phyloP scores from a whole-genome alignment of 2,888 invertebrate genomes.

The Drosophila ezoana region DNA sequence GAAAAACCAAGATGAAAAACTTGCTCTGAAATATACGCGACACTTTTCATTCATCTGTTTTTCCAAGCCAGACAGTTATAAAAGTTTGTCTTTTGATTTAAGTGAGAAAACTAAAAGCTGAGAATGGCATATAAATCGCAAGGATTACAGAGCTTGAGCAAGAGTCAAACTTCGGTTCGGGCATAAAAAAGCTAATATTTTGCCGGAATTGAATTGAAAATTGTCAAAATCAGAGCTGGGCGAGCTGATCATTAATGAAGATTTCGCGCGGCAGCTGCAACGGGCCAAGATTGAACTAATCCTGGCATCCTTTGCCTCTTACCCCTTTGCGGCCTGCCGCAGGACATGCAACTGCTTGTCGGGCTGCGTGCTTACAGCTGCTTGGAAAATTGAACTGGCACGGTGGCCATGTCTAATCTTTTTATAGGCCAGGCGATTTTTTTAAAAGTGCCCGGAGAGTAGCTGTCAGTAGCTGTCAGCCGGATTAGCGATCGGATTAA shows the following conservation, averaged over 20 bases:
- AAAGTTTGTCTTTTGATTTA: constrained; percentile 57
- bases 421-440: constrained; percentile 59
- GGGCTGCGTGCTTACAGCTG: constrained; percentile 54
- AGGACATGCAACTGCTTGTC: constrained; percentile 41
- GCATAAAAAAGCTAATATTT: constrained; percentile 5
- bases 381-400: constrained; percentile 68
- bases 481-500: constrained; percentile 75
- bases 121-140: constrained; percentile 33
- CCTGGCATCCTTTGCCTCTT: constrained; percentile 29
- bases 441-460: constrained; percentile 25
- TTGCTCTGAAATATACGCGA: constrained; percentile 43
- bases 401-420: constrained; percentile 64
- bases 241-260: constrained; percentile 69
- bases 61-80: constrained; percentile 27
- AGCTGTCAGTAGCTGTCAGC: not conserved
- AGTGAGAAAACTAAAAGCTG: constrained; percentile 14
- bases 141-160: constrained; percentile 43
- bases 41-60: constrained; percentile 53
- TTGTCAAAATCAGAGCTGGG: constrained; percentile 5
- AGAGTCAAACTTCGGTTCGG: constrained; percentile 25
- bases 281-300: constrained; percentile 25
- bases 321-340: constrained; percentile 55
- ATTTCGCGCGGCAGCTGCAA: constrained; percentile 49
- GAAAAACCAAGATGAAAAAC: constrained; percentile 20
- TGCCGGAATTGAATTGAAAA: constrained; percentile 28